A percentile compares a stretch with the other conserved stretches of the same genome.
Conservation (phyloP, 2,797 vertebrate species). For the Eleutherodactylus coqui region DNA sequence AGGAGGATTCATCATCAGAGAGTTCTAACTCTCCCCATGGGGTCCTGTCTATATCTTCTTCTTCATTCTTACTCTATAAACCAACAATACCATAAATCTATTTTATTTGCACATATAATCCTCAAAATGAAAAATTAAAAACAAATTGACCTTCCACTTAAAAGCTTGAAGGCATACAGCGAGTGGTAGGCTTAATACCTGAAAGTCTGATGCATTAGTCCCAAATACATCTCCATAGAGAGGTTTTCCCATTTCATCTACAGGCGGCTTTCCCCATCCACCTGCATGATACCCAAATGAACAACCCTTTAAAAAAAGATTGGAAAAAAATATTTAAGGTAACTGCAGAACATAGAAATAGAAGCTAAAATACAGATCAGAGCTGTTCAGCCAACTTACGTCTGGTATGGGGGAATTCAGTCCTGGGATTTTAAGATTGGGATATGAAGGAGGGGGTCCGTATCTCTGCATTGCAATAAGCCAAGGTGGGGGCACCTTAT, state of each 20-base stretch:
- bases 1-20: conserved; percentile 91
- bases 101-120: background rate
- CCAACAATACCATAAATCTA: background rate
- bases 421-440: conserved; percentile 93
- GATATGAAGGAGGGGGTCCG: conserved; percentile 91
- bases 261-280: conserved; percentile 93
- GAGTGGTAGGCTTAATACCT: conserved; percentile 73
- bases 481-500: conserved; percentile 94
- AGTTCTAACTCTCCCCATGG: conserved; percentile 93
- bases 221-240: conserved; percentile 94
- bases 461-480: conserved; percentile 95
- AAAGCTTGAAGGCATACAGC: background rate
- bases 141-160: background rate
- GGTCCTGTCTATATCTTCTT: conserved; percentile 89
- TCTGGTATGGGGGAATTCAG: conserved; percentile 93
- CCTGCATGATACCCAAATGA: conserved; percentile 94
- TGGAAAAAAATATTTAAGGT: background rate
- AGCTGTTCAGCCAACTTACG: conserved; percentile 69
- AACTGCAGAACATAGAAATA: background rate
- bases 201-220: conserved; percentile 89
- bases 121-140: background rate
- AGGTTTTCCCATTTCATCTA: conserved; percentile 92
- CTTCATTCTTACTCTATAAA: conserved; percentile 87
- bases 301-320: conserved; percentile 78
- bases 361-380: background rate